Percentiles rank a stretch among this genome's conserved stretches.
These are phyloP conservation scores for Dasyornis broadbenti DNA, from an alignment of 2,113 vertebrate genomes.

Conservation along the genomic window DNA sequence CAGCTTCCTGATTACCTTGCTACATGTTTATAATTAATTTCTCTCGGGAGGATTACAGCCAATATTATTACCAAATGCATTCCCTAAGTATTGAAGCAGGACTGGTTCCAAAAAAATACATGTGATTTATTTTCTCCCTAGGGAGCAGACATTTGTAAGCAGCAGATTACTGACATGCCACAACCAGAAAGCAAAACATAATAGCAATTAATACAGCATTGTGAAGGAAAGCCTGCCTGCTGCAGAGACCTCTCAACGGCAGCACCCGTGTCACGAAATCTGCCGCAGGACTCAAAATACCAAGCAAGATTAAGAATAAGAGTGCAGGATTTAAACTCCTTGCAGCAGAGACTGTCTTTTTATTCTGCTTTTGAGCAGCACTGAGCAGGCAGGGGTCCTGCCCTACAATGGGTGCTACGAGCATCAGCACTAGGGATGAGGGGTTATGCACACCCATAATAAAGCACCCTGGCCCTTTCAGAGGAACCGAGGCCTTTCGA, in stretches of 20 bases:
- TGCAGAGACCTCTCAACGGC: neutral
- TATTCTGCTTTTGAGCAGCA: neutral
- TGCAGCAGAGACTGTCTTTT: neutral
- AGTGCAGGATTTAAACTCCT: neutral
- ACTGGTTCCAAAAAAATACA: constrained; percentile 25
- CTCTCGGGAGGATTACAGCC: constrained; percentile 30
- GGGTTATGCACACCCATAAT: fast-evolving
- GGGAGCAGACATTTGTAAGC: constrained; percentile 45
- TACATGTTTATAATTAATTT: constrained; percentile 56
- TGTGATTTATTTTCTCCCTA: constrained; percentile 16
- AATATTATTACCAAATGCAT: constrained; percentile 49
- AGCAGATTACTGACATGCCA: constrained; percentile 42
- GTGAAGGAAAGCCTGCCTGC: neutral
- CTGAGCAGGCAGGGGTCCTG: neutral
- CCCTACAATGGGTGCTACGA: fast-evolving
- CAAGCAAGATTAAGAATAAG: neutral
- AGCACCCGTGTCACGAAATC: neutral
- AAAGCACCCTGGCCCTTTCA: neutral
- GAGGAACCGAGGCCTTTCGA: neutral
- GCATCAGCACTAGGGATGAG: neutral
- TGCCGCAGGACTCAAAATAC: neutral
- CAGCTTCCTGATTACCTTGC: constrained; percentile 21
- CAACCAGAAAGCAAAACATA: constrained; percentile 57
- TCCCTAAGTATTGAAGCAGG: constrained; percentile 20
- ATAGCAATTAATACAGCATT: constrained; percentile 16